These are phyloP conservation scores for Ypsolopha scabrella DNA, from an alignment of 2,888 invertebrate species.

Conservation along the genomic window DNA sequence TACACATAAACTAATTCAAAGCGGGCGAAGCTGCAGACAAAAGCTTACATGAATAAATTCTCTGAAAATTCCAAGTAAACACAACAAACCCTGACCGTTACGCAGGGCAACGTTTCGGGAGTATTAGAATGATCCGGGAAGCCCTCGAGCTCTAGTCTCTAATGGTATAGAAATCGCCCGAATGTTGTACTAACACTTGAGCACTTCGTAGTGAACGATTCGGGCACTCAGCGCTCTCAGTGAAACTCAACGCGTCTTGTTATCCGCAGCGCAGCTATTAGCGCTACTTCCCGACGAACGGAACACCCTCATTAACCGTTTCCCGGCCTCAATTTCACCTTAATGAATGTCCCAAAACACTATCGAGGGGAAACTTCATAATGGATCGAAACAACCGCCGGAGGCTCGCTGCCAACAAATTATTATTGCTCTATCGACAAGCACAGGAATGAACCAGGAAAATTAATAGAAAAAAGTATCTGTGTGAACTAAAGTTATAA, in stretches of 20 bases:
- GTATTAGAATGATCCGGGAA: neutral
- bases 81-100: too few species aligned
- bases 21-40: too few species aligned
- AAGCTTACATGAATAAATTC: too few species aligned
- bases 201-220: too few species aligned
- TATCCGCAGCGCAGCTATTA: constrained; percentile 27
- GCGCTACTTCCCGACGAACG: constrained; percentile 20
- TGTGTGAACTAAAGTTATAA: neutral
- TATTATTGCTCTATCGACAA: neutral
- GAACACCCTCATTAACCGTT: constrained; percentile 29
- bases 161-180: neutral
- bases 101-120: neutral
- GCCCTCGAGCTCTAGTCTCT: neutral
- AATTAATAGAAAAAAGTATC: constrained; percentile 1
- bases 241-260: constrained; percentile 23
- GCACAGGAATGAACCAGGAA: neutral
- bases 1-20: too few species aligned
- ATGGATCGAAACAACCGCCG: neutral
- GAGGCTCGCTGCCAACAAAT: neutral
- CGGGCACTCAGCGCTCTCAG: too few species aligned
- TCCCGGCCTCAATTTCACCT: constrained; percentile 9
- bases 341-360: constrained; percentile 1
- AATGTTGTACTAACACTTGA: neutral
- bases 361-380: neutral
- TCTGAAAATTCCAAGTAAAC: too few species aligned